Evolutionary conservation across 2,113 vertebrate genomes (phyloP).

Genomic region (Alouatta palliata): DNA sequence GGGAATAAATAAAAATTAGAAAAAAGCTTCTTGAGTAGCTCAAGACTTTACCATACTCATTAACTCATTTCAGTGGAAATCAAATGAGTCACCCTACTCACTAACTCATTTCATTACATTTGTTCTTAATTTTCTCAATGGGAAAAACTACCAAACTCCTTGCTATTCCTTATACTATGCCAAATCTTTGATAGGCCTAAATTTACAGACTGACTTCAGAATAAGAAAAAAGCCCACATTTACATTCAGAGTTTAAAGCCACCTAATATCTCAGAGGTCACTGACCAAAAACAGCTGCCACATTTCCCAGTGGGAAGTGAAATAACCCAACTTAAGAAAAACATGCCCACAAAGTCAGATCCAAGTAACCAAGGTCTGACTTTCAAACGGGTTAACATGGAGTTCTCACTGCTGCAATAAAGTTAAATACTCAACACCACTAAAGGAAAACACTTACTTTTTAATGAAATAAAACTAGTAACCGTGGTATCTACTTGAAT

Average conservation of each 20-base stretch:
- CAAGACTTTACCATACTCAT: background rate
- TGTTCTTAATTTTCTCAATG: background rate
- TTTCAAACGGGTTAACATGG: background rate
- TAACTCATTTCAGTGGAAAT: background rate
- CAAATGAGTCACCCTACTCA: background rate
- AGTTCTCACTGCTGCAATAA: background rate
- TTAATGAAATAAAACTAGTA: background rate
- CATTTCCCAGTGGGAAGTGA: background rate
- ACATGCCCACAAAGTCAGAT: background rate
- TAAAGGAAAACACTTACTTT: background rate
- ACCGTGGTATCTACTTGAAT: background rate
- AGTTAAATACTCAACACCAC: background rate
- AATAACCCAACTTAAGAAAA: background rate
- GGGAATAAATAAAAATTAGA: background rate
- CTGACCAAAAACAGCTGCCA: background rate
- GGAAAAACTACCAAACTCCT: slow-evolving; percentile 26
- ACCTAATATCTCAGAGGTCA: background rate
- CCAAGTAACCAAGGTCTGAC: background rate
- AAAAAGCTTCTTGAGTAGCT: background rate
- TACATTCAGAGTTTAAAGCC: background rate
- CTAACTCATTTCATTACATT: background rate
- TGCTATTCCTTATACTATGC: background rate
- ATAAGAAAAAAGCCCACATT: background rate
- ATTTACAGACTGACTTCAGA: slow-evolving; percentile 26
- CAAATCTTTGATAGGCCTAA: background rate